phyloP scores from a whole-genome alignment of 2,888 invertebrate genomes.

The Trissolcus brochymenae region DNA sequence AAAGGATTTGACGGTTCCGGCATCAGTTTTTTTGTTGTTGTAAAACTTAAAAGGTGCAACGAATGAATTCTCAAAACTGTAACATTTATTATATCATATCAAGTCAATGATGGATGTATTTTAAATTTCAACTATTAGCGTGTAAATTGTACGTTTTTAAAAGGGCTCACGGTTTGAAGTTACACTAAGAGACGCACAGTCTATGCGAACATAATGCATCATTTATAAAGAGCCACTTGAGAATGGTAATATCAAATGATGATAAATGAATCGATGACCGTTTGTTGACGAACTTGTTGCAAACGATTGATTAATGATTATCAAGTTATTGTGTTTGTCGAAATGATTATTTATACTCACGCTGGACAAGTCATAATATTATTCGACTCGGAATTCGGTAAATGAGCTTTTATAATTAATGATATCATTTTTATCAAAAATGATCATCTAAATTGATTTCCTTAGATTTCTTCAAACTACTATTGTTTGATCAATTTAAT shows the following conservation, averaged over 20 bases:
- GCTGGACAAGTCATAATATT: constrained; percentile 56
- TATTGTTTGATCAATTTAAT: not conserved
- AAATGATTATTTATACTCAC: constrained; percentile 52
- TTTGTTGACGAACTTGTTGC: constrained; percentile 71
- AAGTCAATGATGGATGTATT: constrained; percentile 34
- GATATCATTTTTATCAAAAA: constrained; percentile 28
- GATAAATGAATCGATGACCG: constrained; percentile 75
- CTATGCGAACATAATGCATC: constrained; percentile 26
- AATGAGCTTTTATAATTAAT: constrained; percentile 42
- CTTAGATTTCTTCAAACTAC: not conserved
- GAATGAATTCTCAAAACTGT: constrained; percentile 22
- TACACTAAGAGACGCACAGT: constrained; percentile 12
- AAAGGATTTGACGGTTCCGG: constrained; percentile 39
- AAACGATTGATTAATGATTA: constrained; percentile 69
- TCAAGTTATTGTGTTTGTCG: constrained; percentile 50
- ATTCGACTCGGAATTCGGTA: constrained; percentile 26
- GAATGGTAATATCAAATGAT: constrained; percentile 68
- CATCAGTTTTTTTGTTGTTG: not conserved
- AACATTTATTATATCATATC: constrained; percentile 25
- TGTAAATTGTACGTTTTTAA: constrained; percentile 20
- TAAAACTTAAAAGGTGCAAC: constrained; percentile 12
- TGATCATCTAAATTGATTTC: constrained; percentile 24
- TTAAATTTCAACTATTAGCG: constrained; percentile 28
- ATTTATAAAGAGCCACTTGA: constrained; percentile 16
- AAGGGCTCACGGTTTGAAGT: constrained; percentile 14